A percentile compares a stretch with the other conserved stretches of the same genome.
Evolutionary conservation across 2,888 invertebrate genomes (phyloP).

Genomic region (Acleris emargana): DNA sequence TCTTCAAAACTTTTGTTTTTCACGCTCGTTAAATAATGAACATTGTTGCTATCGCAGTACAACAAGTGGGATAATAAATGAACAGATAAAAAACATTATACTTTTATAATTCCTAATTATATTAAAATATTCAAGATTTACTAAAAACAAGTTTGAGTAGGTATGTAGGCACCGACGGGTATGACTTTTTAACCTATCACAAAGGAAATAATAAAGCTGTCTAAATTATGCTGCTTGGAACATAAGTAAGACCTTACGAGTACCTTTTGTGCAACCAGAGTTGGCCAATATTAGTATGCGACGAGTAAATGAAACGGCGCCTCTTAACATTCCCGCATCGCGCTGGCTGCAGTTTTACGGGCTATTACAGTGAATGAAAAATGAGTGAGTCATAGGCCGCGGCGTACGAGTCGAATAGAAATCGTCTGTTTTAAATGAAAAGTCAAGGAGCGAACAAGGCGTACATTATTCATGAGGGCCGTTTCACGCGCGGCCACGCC

Average conservation of each 20-base stretch:
- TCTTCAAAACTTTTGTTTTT: slow-evolving; percentile 6
- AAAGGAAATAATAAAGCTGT: no score
- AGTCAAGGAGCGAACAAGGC: slow-evolving; percentile 78
- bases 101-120: not conserved
- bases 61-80: not conserved
- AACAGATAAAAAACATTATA: not conserved
- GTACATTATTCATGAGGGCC: slow-evolving; percentile 80
- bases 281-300: slow-evolving; percentile 53
- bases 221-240: no score
- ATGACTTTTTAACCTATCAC: no score
- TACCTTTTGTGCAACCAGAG: not conserved
- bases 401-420: slow-evolving; percentile 81
- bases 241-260: no score
- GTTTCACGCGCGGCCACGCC: slow-evolving; percentile 66
- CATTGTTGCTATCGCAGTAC: not conserved
- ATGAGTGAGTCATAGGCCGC: slow-evolving; percentile 80
- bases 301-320: slow-evolving; percentile 58
- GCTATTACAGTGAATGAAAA: slow-evolving; percentile 79
- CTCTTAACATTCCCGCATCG: slow-evolving; percentile 73
- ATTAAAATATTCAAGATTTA: slow-evolving; percentile 1
- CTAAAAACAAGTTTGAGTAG: no score
- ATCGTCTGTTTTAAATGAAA: slow-evolving; percentile 81
- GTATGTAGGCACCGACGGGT: no score
- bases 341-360: slow-evolving; percentile 76
- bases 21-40: slow-evolving; percentile 7